Percentiles rank a stretch among this genome's conserved stretches.
These are phyloP conservation scores for Agrochola macilenta DNA, from an alignment of 2,888 invertebrate genomes.

Conservation along the genomic window DNA sequence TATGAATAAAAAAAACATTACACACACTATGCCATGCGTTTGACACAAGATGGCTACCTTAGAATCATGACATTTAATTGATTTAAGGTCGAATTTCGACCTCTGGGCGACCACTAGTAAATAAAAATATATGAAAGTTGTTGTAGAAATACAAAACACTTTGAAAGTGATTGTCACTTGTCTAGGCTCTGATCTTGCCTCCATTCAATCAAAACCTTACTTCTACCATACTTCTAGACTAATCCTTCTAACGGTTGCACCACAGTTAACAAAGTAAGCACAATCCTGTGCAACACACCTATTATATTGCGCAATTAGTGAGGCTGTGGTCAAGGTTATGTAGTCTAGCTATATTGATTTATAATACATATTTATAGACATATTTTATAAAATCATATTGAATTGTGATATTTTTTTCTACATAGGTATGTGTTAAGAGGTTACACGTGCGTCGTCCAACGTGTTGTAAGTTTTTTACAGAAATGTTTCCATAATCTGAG, in stretches of 20 bases:
- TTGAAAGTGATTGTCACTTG: too few species aligned
- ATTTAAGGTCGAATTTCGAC: too few species aligned
- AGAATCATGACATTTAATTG: too few species aligned
- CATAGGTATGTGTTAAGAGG: not conserved
- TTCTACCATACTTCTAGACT: not conserved
- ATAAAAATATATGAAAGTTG: not conserved
- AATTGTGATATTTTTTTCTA: not conserved
- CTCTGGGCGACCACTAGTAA: not conserved
- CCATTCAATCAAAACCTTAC: not conserved
- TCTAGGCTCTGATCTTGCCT: not conserved
- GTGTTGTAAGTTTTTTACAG: not conserved
- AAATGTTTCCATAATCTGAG: too few species aligned
- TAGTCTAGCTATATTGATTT: not conserved
- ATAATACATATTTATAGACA: not conserved
- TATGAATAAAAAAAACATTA: too few species aligned
- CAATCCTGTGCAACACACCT: conserved; percentile 5
- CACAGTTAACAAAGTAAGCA: not conserved
- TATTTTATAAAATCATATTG: not conserved
- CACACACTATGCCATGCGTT: too few species aligned
- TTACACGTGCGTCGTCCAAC: not conserved
- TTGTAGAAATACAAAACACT: not conserved
- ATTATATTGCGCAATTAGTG: not conserved
- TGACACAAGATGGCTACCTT: too few species aligned
- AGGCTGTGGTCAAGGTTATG: conserved; percentile 2
- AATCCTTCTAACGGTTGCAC: not conserved